These are phyloP conservation scores for Gnathonemus longibarbis DNA, from an alignment of 2,113 vertebrate genomes.

Conservation along the genomic window DNA sequence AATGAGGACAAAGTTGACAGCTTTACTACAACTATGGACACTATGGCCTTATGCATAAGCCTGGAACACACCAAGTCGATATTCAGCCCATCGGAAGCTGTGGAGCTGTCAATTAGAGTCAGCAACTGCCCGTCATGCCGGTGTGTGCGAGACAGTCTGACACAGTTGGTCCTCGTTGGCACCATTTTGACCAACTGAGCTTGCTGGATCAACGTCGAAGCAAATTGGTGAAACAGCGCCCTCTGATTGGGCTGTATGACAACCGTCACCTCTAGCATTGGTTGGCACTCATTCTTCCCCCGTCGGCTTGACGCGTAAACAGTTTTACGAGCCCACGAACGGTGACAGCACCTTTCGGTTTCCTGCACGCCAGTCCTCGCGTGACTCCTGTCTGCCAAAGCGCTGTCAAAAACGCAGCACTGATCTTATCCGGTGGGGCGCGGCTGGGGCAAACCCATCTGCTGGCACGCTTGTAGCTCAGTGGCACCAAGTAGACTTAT, in stretches of 20 bases:
- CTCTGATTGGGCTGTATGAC: not conserved
- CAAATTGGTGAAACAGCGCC: not conserved
- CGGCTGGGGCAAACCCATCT: not conserved
- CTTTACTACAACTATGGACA: not conserved
- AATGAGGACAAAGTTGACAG: not conserved
- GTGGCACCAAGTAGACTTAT: not conserved
- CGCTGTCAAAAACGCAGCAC: not conserved
- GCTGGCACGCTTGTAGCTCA: not conserved
- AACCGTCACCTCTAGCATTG: not conserved
- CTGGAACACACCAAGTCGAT: not conserved
- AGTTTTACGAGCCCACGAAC: not conserved
- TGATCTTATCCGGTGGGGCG: not conserved
- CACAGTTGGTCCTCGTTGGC: not conserved
- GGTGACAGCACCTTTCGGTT: not conserved
- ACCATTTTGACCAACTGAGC: not conserved
- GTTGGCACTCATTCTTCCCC: not conserved
- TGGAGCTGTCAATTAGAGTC: not conserved
- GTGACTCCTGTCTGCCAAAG: not conserved
- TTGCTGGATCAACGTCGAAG: not conserved
- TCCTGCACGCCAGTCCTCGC: not conserved
- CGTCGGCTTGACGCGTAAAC: not conserved
- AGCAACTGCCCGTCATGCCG: not conserved
- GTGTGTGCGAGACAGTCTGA: not conserved
- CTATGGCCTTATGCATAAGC: not conserved
- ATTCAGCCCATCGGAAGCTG: not conserved